These are phyloP conservation scores for Oreochromis mossambicus DNA, from an alignment of 2,797 vertebrate genomes.

Conservation along the genomic window DNA sequence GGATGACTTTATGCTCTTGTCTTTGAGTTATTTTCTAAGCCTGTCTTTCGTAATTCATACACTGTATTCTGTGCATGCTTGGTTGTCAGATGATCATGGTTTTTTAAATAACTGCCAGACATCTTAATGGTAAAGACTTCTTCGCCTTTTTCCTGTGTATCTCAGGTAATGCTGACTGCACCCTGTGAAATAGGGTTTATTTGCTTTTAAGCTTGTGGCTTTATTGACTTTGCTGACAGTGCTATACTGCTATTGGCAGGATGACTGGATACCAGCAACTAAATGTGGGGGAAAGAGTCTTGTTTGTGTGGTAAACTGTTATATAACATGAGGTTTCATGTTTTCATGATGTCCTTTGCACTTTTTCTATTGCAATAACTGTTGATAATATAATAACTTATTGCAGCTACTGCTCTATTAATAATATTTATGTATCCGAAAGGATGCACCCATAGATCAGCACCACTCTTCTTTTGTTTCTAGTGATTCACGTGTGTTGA, in stretches of 20 bases:
- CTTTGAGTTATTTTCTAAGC: background rate
- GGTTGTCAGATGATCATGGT: background rate
- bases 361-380: background rate
- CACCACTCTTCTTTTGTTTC: background rate
- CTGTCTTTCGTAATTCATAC: background rate
- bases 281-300: background rate
- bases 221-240: background rate
- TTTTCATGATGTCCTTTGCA: background rate
- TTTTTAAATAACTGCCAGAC: background rate
- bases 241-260: background rate
- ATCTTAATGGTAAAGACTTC: background rate
- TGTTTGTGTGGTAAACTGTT: background rate
- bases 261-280: background rate
- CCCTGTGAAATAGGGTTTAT: background rate
- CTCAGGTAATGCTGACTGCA: background rate
- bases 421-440: background rate
- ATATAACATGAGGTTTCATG: background rate
- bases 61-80: background rate
- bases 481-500: background rate
- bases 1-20: background rate
- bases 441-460: background rate
- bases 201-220: background rate
- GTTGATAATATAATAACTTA: background rate
- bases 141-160: background rate
- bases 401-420: background rate